Evolutionary conservation across 1,140 invertebrate genomes (phyloP), one percentile per base, ranked within the genome.

Genomic region (Bombus haemorrhoidalis): DNA sequence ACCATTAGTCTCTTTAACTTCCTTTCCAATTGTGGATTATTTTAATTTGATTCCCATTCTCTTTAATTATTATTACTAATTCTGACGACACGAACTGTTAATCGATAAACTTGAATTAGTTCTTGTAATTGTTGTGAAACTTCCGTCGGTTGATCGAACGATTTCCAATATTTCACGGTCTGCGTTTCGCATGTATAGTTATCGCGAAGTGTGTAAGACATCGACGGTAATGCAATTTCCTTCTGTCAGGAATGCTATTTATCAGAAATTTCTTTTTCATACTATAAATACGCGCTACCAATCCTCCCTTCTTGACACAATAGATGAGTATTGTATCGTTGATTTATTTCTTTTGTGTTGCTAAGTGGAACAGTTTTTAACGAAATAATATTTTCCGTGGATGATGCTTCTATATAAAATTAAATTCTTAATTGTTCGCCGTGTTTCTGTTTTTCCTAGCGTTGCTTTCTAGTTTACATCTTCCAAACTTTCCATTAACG

Each of bases 341-440:
- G 82, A 86, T 89, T 88, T 87, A 80, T 89, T 89, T 86, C 85
- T 77, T 81, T 34, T 75, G 32, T 64, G 64, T 86, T 81, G 64
- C 59, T 73, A 85, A 86, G 43, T 86, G 71, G 43, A 81, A 78
- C 77, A 77, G 57, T 79, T 88, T 79, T 78, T 66, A 84, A 18
- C 72, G 53, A 62, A 68, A 57, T 62, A 43, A 59, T 64, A 71
- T 76, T 84, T 83, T 84, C 71, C 62, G 8, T 37, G 28, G 32
- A 34, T 57, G 41, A 28, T 43, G 12, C n/a, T 69, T 71, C 34
- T 39, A 53, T 43, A n/a, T 8, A 12, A 39, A 13, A 78, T 83
- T 78, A 69, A 76, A 69, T 68, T 66, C 32, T 32, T 6, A 18
- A 18, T 25, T 22, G 34, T 66, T n/a, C 28, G 3, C 10, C 10